A percentile compares a stretch with the other conserved stretches of the same genome.
phyloP scores from a whole-genome alignment of 92 coral and sea anemone species.

The Meandrina meandrites region DNA sequence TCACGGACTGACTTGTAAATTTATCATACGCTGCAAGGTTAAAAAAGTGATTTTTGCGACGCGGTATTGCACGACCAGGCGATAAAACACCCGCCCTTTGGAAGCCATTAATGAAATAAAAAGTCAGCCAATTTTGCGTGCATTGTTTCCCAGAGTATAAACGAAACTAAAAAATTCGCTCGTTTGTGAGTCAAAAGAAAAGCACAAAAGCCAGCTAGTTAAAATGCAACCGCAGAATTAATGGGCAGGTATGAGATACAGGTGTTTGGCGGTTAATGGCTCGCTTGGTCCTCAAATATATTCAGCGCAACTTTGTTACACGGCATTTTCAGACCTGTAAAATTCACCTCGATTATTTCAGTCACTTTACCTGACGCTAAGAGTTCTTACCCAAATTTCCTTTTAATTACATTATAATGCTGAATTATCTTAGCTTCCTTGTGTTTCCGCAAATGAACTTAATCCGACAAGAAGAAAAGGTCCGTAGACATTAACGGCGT shows the following conservation, averaged over 20 bases:
- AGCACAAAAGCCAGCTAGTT: slow-evolving; percentile 34
- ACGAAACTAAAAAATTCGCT: slow-evolving; percentile 15
- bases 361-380: neutral
- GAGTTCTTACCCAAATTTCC: neutral
- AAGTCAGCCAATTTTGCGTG: slow-evolving; percentile 12
- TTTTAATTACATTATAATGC: neutral
- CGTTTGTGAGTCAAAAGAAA: neutral
- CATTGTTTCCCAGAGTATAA: slow-evolving; percentile 5
- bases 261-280: slow-evolving; percentile 2
- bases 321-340: neutral
- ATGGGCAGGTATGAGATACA: neutral
- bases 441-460: neutral
- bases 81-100: neutral
- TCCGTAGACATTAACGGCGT: neutral
- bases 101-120: slow-evolving; percentile 3
- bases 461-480: neutral
- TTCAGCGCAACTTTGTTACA: neutral
- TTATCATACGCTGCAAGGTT: neutral
- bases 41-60: neutral
- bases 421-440: neutral
- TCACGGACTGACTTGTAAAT: slow-evolving; percentile 19
- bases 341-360: neutral
- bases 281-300: neutral
- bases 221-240: slow-evolving; percentile 18
- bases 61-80: neutral